phyloP scores from a whole-genome alignment of 2,888 invertebrate species.

The Agelastica alni region DNA sequence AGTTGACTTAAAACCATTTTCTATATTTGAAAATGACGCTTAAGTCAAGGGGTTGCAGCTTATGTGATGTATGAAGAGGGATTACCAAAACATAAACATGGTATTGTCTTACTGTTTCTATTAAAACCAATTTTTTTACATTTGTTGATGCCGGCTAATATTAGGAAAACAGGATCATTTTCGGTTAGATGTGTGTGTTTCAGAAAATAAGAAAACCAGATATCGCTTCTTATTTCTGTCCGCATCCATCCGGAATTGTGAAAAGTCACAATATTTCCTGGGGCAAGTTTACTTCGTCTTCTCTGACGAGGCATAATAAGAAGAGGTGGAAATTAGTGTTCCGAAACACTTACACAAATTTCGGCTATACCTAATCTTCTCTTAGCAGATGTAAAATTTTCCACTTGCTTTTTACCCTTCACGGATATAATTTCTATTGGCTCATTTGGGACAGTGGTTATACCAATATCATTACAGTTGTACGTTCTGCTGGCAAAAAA shows the following conservation, averaged over 20 bases:
- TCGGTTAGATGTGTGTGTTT: conserved; percentile 2
- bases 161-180: not conserved
- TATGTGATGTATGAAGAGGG: not conserved
- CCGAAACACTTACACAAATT: not conserved
- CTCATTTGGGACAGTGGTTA: not conserved
- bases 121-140: not conserved
- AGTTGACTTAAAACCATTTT: no score
- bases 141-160: not conserved
- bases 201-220: not conserved
- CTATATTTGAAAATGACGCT: not conserved
- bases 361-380: not conserved
- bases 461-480: not conserved
- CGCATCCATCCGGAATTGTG: no score
- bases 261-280: not conserved
- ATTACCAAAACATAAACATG: not conserved
- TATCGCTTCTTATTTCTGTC: no score
- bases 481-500: not conserved
- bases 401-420: not conserved
- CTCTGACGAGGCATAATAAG: not conserved
- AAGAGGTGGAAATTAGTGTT: not conserved
- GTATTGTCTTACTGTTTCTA: not conserved
- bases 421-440: not conserved
- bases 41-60: not conserved
- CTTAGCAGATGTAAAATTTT: not conserved
- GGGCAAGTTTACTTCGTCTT: not conserved